A percentile compares a stretch with the other conserved stretches of the same genome.
phyloP scores from a whole-genome alignment of 1,140 invertebrate species.

The Sycobia sp. region DNA sequence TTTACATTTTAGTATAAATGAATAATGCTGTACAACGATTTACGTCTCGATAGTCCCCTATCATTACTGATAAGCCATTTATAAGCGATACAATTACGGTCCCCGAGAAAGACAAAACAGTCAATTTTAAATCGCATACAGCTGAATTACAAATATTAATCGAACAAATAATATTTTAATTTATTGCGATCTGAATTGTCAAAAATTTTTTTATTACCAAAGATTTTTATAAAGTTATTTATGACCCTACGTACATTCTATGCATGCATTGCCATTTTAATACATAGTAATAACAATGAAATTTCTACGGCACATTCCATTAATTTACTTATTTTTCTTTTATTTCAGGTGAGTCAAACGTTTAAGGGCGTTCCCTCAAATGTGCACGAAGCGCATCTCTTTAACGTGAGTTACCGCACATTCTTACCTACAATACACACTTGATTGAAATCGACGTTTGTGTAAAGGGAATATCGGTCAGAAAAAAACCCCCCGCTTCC shows the following conservation, averaged over 20 bases:
- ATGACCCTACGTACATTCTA: too few species aligned
- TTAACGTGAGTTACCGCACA: slow-evolving; percentile 5
- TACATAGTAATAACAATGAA: too few species aligned
- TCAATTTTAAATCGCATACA: too few species aligned
- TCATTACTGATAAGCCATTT: slow-evolving; percentile 55
- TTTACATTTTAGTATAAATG: too few species aligned
- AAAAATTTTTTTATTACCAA: too few species aligned
- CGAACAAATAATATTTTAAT: too few species aligned
- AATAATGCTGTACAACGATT: too few species aligned
- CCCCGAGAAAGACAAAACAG: slow-evolving; percentile 56
- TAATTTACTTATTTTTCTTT: slow-evolving; percentile 27
- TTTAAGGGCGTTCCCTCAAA: neutral
- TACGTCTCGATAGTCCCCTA: slow-evolving; percentile 48
- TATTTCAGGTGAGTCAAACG: slow-evolving; percentile 30
- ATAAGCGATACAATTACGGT: slow-evolving; percentile 52
- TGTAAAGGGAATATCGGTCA: neutral
- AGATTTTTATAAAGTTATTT: too few species aligned
- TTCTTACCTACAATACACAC: neutral
- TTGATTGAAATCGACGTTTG: slow-evolving; percentile 12
- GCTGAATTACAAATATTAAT: too few species aligned
- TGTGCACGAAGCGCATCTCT: neutral
- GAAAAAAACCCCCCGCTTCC: slow-evolving; percentile 23
- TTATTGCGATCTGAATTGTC: too few species aligned
- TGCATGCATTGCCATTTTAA: too few species aligned
- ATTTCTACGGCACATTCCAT: too few species aligned